These are phyloP conservation scores for Dasysyrphus albostriatus DNA, from an alignment of 2,888 invertebrate genomes.

Conservation along the genomic window DNA sequence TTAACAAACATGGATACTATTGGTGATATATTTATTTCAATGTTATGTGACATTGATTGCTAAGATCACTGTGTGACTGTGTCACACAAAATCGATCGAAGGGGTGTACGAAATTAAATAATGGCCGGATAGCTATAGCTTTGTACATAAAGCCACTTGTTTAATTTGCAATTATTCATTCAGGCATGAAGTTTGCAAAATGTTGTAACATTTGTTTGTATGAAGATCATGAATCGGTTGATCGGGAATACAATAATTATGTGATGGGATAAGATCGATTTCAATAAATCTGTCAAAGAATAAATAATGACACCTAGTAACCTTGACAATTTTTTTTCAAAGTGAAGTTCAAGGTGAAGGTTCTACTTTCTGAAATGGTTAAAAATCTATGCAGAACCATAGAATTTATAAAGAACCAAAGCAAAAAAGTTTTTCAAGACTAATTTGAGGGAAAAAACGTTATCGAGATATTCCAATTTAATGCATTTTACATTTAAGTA, in stretches of 20 bases:
- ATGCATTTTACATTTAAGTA: too few relatives aligned
- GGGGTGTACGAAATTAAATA: constrained; percentile 25
- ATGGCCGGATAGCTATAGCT: constrained; percentile 47
- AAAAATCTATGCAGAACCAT: too few relatives aligned
- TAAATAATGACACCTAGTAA: too few relatives aligned
- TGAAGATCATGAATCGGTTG: constrained; percentile 59
- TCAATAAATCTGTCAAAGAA: too few relatives aligned
- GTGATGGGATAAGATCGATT: too few relatives aligned
- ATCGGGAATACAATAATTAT: constrained; percentile 46
- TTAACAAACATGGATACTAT: constrained; percentile 45
- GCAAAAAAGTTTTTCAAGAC: too few relatives aligned
- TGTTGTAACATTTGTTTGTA: constrained; percentile 13
- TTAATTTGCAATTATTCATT: constrained; percentile 54
- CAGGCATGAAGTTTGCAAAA: constrained; percentile 51
- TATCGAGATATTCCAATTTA: too few relatives aligned
- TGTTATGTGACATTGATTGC: constrained; percentile 70
- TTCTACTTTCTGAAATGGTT: too few relatives aligned
- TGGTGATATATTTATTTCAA: constrained; percentile 67
- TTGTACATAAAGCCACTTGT: constrained; percentile 40
- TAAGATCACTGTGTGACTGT: constrained; percentile 28
- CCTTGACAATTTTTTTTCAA: too few relatives aligned
- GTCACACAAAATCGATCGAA: constrained; percentile 26
- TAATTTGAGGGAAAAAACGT: too few relatives aligned
- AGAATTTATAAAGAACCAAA: too few relatives aligned
- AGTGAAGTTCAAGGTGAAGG: too few relatives aligned